A percentile compares a stretch with the other conserved stretches of the same genome.
phyloP scores from a whole-genome alignment of 2,113 vertebrate genomes.

The Salminus brasiliensis region DNA sequence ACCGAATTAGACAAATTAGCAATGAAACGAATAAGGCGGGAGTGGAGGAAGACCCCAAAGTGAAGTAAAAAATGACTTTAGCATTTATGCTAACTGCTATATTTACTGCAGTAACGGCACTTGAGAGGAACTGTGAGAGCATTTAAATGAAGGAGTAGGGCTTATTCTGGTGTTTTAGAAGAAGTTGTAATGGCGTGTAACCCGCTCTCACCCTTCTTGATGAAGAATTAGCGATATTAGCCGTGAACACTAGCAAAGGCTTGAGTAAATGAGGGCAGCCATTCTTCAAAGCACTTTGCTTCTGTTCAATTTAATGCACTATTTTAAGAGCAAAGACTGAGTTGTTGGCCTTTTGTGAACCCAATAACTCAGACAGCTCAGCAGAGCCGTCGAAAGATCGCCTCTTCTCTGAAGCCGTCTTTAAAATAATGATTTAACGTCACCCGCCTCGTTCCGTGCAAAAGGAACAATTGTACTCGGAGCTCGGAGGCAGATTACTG shows the following conservation, averaged over 20 bases:
- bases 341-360: background rate
- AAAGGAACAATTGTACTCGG: constrained; percentile 11
- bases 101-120: too few species aligned
- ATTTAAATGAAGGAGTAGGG: background rate
- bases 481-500: constrained; percentile 3
- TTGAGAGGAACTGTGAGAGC: too few species aligned
- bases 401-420: background rate
- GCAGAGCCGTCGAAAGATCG: background rate
- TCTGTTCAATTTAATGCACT: background rate
- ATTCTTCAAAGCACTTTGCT: background rate
- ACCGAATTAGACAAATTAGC: constrained; percentile 29
- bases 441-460: background rate
- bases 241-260: background rate
- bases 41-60: background rate
- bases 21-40: constrained; percentile 11
- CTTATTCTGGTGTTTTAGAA: background rate
- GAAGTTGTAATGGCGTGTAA: background rate
- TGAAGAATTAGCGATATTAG: background rate
- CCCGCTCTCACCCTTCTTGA: background rate
- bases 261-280: background rate
- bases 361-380: constrained; percentile 1
- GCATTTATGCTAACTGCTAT: too few species aligned
- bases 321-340: constrained; percentile 25
- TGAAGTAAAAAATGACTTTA: background rate
- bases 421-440: constrained; percentile 24